Evolutionary conservation across 2,113 vertebrate genomes (phyloP).

Genomic region (Hydrolagus affinis): DNA sequence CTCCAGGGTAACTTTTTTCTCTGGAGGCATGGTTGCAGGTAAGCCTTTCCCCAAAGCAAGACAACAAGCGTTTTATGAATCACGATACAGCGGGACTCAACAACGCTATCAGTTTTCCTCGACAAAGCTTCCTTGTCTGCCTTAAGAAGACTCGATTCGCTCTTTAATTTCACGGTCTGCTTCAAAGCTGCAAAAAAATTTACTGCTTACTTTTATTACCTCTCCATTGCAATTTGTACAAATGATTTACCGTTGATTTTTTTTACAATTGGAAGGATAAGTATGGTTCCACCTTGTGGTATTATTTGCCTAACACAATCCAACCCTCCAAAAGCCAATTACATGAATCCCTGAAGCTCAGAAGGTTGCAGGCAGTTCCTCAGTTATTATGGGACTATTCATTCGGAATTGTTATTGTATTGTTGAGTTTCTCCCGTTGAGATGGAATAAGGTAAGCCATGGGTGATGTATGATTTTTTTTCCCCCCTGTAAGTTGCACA

Average conservation of each 20-base stretch:
- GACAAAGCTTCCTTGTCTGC: too few relatives aligned
- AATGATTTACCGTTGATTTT: not conserved
- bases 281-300: not conserved
- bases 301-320: not conserved
- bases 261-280: not conserved
- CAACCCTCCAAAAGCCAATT: too few relatives aligned
- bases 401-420: too few relatives aligned
- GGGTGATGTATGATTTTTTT: not conserved
- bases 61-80: too few relatives aligned
- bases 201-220: not conserved
- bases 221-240: not conserved
- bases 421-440: not conserved
- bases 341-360: not conserved
- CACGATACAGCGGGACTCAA: too few relatives aligned
- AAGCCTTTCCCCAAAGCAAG: too few relatives aligned
- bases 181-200: not conserved
- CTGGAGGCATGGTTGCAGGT: too few relatives aligned
- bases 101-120: too few relatives aligned
- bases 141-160: not conserved
- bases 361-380: not conserved
- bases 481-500: not conserved
- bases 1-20: too few relatives aligned
- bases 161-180: not conserved
- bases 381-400: not conserved
- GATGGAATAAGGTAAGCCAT: not conserved